A percentile compares a stretch with the other conserved stretches of the same genome.
phyloP scores from a whole-genome alignment of 1,140 invertebrate genomes.

The Heliothis virescens region DNA sequence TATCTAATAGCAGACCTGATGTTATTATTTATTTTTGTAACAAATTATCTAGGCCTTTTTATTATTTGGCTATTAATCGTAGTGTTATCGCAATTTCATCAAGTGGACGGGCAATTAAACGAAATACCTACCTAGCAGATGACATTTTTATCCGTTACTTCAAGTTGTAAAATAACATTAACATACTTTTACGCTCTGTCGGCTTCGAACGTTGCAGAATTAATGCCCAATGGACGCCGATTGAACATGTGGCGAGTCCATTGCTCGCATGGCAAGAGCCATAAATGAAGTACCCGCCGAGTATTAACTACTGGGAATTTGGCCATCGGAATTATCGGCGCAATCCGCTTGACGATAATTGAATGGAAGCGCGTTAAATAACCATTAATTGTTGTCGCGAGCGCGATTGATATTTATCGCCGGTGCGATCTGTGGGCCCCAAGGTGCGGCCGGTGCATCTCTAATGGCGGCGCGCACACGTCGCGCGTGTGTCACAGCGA shows the following conservation, averaged over 20 bases:
- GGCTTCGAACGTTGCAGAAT: slow-evolving; percentile 69
- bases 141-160: slow-evolving; percentile 68
- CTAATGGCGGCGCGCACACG: slow-evolving; percentile 47
- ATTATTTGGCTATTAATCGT: slow-evolving; percentile 32
- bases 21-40: slow-evolving; percentile 41
- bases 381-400: slow-evolving; percentile 78
- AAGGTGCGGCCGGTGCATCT: slow-evolving; percentile 50
- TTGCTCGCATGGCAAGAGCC: slow-evolving; percentile 59
- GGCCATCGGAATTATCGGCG: slow-evolving; percentile 73
- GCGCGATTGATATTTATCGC: slow-evolving; percentile 73
- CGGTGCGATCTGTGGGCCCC: slow-evolving; percentile 52
- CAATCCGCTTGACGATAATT: slow-evolving; percentile 77
- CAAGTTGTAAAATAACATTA: slow-evolving; percentile 65
- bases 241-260: slow-evolving; percentile 60
- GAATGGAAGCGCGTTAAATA: slow-evolving; percentile 81
- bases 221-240: slow-evolving; percentile 62
- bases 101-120: slow-evolving; percentile 58
- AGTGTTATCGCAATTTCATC: slow-evolving; percentile 52
- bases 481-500: slow-evolving; percentile 48
- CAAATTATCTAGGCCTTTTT: slow-evolving; percentile 25
- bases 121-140: slow-evolving; percentile 55
- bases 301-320: slow-evolving; percentile 77
- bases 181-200: slow-evolving; percentile 68
- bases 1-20: slow-evolving; percentile 32
- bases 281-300: slow-evolving; percentile 70